phyloP scores from a whole-genome alignment of 2,888 invertebrate genomes.

The Drosophila robusta region DNA sequence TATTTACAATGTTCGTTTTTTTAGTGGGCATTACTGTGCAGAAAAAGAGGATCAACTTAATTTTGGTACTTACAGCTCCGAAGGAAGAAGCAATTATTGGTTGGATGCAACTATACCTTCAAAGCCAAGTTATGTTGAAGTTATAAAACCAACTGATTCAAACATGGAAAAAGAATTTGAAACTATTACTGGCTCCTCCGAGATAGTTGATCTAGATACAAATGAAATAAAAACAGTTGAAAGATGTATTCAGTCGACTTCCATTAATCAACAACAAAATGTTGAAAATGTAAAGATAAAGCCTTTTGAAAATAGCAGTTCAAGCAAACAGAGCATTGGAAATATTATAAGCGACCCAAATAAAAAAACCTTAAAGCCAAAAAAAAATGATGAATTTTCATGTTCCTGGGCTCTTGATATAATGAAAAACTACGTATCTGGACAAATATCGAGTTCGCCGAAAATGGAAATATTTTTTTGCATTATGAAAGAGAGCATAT shows the following conservation, averaged over 20 bases:
- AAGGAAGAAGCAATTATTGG: constrained; percentile 72
- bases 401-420: constrained; percentile 95
- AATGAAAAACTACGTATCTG: constrained; percentile 93
- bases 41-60: constrained; percentile 62
- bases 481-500: constrained; percentile 94
- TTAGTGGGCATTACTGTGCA: constrained; percentile 35
- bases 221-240: constrained; percentile 85
- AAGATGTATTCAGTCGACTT: constrained; percentile 71
- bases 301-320: constrained; percentile 32
- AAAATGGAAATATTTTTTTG: constrained; percentile 98
- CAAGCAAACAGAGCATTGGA: constrained; percentile 38
- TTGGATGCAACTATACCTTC: constrained; percentile 68
- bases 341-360: constrained; percentile 53
- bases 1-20: neutral
- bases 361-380: constrained; percentile 87
- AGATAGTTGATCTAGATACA: constrained; percentile 84
- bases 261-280: constrained; percentile 40
- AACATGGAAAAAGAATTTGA: constrained; percentile 64
- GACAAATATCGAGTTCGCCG: constrained; percentile 95
- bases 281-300: constrained; percentile 32
- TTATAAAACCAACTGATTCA: constrained; percentile 65
- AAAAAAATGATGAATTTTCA: constrained; percentile 90
- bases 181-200: constrained; percentile 79
- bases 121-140: constrained; percentile 81
- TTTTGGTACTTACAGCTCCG: constrained; percentile 44